Base-by-base conservation (phyloP, 2,888 invertebrate species). In the Darwinula stevensoni region DNA sequence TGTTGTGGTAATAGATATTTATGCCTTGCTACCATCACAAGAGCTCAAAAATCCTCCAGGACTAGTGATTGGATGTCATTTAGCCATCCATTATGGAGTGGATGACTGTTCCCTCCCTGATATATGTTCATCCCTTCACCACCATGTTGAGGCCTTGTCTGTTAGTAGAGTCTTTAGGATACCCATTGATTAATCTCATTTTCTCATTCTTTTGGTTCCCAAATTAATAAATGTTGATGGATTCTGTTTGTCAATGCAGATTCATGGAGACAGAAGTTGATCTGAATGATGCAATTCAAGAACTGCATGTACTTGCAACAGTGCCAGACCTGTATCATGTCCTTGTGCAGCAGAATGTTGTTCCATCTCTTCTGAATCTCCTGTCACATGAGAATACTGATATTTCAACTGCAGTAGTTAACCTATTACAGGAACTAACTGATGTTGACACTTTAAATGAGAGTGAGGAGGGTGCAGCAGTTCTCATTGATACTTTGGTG, bases 211-310 rank as follows among this genome's bases (percentile, higher is more conserved):
- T 30, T 31, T 38, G n/a, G n/a, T n/a, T n/a, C n/a, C n/a, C n/a
- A n/a, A n/a, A n/a, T n/a, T n/a, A n/a, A n/a, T n/a, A n/a, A n/a
- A n/a, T 11, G 18, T 9, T 15, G 11, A 30, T 11, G 4, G 18
- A 30, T 33, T 16, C 3, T 29, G 36, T 28, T n/a, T n/a, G n/a
- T n/a, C n/a, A n/a, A n/a, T n/a, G 31, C 37, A 66, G 65, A 45
- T 97, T 97, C 50, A 88, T 97, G 63, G 65, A 97, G 43, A 88
- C 91, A 36, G 97, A 97, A 56, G 59, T 94, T 26, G 86, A 88
- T 49, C 53, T 88, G 36, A 76, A 84, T 52, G 74, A 75, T 44
- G 67, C 71, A 29, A 57, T 74, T 32, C 67, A 82, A 59, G 82
- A 86, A 47, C 61, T 99, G 49, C 80, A 94, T 55, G 73, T 71